Percentiles rank a stretch among this genome's conserved stretches.
These are phyloP conservation scores for Acanthosoma haemorrhoidale DNA, from an alignment of 2,888 invertebrate species.

Conservation along the genomic window DNA sequence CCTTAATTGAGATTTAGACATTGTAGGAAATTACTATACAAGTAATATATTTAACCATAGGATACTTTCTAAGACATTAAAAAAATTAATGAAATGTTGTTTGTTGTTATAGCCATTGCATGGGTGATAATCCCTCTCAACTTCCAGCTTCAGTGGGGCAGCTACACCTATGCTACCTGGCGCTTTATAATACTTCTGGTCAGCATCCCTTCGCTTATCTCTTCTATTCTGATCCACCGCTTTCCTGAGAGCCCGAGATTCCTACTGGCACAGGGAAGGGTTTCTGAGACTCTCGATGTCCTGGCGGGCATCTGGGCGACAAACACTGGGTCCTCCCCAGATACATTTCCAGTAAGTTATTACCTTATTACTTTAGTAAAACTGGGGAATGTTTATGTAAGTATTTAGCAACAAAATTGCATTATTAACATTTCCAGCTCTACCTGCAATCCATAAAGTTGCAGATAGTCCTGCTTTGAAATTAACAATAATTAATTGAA, in stretches of 20 bases:
- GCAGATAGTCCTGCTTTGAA: no score
- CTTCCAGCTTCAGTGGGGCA: conserved; percentile 43
- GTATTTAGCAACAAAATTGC: no score
- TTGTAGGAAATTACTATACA: no score
- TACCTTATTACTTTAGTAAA: no score
- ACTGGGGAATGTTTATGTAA: no score
- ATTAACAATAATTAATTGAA: no score
- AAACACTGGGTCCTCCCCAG: conserved; percentile 50
- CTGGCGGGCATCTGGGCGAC: conserved; percentile 56
- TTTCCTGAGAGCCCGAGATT: conserved; percentile 79
- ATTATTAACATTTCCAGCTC: no score
- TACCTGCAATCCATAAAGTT: no score
- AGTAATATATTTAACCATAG: no score
- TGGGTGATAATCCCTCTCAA: conserved; percentile 60
- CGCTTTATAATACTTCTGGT: conserved; percentile 63
- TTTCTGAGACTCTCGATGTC: conserved; percentile 56
- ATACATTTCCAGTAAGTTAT: conserved; percentile 54
- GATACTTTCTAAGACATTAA: no score
- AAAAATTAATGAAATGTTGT: no score
- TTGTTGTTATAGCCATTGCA: conserved; percentile 57
- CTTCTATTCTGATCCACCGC: conserved; percentile 53
- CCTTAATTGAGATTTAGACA: no score
- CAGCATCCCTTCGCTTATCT: conserved; percentile 58
- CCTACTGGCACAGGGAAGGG: conserved; percentile 57
- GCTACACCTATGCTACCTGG: conserved; percentile 64